Conservation (phyloP, 2,797 vertebrate genomes). For the Picus viridis region DNA sequence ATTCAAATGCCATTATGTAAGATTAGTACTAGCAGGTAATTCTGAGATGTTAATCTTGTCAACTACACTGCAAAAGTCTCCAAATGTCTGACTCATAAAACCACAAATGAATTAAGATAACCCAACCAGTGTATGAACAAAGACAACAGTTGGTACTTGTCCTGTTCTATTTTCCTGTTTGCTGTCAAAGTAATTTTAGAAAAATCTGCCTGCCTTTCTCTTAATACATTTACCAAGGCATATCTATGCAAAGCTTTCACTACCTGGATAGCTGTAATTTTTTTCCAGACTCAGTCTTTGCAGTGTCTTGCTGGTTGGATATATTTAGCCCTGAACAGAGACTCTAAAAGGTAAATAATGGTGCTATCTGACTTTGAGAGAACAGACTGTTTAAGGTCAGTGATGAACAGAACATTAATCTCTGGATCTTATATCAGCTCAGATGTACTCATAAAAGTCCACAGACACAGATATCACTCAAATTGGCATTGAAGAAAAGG, state of each 20-base stretch:
- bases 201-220: constrained; percentile 1
- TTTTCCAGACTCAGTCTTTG: constrained; percentile 32
- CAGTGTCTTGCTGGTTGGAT: neutral
- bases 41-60: neutral
- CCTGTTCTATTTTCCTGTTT: neutral
- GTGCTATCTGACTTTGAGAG: neutral
- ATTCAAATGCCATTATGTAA: neutral
- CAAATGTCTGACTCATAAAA: neutral
- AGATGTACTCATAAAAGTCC: neutral
- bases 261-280: constrained; percentile 5
- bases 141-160: neutral
- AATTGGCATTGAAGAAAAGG: neutral
- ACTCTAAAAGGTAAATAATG: constrained; percentile 2
- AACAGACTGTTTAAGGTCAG: neutral
- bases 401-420: neutral
- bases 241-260: constrained; percentile 23
- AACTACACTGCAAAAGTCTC: neutral
- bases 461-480: neutral
- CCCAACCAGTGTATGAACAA: neutral
- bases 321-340: constrained; percentile 44
- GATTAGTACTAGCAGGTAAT: neutral
- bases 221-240: constrained; percentile 12
- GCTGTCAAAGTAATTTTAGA: neutral
- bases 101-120: constrained; percentile 14
- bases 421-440: neutral